phyloP scores from a whole-genome alignment of 2,113 vertebrate genomes.

The Malaclemys terrapin region DNA sequence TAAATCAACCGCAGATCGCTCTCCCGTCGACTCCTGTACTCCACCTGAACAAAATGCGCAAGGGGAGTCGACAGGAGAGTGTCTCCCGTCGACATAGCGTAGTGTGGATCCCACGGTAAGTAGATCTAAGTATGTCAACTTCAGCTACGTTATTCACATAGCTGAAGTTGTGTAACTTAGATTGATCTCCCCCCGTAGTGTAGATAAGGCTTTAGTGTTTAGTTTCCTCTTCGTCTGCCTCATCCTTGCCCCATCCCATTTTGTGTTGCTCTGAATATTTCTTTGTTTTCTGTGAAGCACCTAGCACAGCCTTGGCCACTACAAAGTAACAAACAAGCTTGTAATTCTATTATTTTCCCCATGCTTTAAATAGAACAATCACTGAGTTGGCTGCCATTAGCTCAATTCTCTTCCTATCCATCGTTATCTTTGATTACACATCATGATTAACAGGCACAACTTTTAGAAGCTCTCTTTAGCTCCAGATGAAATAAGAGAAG shows the following conservation, averaged over 20 bases:
- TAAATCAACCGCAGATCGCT: too few relatives aligned
- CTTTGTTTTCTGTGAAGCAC: background rate
- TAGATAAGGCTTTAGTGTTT: background rate
- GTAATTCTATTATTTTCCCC: background rate
- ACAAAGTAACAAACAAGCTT: background rate
- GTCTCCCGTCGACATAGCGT: too few relatives aligned
- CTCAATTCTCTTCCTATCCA: background rate
- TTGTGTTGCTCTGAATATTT: background rate
- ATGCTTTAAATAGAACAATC: background rate
- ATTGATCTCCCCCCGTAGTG: too few relatives aligned
- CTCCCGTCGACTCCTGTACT: too few relatives aligned
- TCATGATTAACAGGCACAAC: background rate
- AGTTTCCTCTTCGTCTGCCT: background rate
- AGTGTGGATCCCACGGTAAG: too few relatives aligned
- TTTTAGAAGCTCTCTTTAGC: background rate
- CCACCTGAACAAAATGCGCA: too few relatives aligned
- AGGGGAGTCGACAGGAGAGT: too few relatives aligned
- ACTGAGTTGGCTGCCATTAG: background rate
- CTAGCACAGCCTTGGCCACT: background rate
- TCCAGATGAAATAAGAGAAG: background rate
- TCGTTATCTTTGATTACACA: background rate
- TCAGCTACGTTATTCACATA: too few relatives aligned
- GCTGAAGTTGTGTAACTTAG: too few relatives aligned
- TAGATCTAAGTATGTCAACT: too few relatives aligned
- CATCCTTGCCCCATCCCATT: rapidly evolving